Evolutionary conservation across 2,888 invertebrate genomes (phyloP).

Genomic region (Drosophila parthenogenetica): DNA sequence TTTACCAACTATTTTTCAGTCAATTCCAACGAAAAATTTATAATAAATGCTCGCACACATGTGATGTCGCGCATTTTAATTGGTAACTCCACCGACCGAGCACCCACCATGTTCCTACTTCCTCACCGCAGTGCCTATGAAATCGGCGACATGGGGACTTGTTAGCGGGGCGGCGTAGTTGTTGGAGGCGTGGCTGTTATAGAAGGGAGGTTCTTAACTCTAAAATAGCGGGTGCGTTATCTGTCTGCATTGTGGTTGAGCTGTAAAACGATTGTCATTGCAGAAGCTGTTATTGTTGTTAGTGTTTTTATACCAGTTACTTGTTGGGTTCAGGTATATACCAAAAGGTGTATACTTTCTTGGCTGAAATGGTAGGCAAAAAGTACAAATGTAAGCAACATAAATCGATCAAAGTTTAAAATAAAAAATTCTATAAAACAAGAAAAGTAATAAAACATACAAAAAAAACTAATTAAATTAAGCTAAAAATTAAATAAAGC

Average conservation of each 20-base stretch:
- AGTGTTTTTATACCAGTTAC: neutral
- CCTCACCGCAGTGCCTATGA: too few relatives aligned
- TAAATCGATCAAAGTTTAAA: too few relatives aligned
- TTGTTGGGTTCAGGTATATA: too few relatives aligned
- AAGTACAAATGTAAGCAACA: too few relatives aligned
- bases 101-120: neutral
- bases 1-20: slow-evolving; percentile 75
- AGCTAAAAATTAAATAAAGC: too few relatives aligned
- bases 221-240: slow-evolving; percentile 26
- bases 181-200: slow-evolving; percentile 9
- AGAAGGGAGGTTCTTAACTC: slow-evolving; percentile 5
- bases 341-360: too few relatives aligned
- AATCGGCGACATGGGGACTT: neutral
- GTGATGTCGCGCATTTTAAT: slow-evolving; percentile 80
- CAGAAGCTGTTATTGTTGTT: slow-evolving; percentile 31
- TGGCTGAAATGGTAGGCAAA: too few relatives aligned
- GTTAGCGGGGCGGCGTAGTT: neutral
- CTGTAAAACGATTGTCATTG: slow-evolving; percentile 64
- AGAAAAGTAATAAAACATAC: too few relatives aligned
- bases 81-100: slow-evolving; percentile 41
- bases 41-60: slow-evolving; percentile 78
- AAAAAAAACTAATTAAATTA: too few relatives aligned
- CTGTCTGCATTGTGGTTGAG: slow-evolving; percentile 61
- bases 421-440: too few relatives aligned
- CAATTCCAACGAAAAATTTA: slow-evolving; percentile 77